phyloP scores from a whole-genome alignment of 2,888 invertebrate species.

The Zhengitettix transpicula region DNA sequence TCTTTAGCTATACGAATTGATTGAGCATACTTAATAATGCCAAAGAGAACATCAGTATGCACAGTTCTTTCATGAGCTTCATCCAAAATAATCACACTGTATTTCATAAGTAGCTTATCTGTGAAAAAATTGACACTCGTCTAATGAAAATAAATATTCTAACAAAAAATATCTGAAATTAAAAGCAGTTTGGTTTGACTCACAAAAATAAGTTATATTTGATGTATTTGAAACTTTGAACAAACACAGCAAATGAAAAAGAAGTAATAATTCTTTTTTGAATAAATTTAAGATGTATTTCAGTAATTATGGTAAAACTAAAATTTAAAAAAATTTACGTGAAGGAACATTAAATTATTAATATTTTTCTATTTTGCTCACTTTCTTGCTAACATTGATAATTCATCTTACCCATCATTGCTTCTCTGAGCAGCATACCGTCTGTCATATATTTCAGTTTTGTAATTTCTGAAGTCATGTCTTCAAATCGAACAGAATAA shows the following conservation, averaged over 20 bases:
- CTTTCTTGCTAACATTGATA: not conserved
- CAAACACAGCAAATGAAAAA: too few relatives aligned
- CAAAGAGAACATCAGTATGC: constrained; percentile 85
- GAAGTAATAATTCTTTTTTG: too few relatives aligned
- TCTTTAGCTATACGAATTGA: constrained; percentile 45
- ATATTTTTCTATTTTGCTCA: not conserved
- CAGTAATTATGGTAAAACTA: too few relatives aligned
- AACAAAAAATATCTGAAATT: too few relatives aligned
- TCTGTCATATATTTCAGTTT: constrained; percentile 87
- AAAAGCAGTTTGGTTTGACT: too few relatives aligned
- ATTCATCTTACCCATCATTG: constrained; percentile 37
- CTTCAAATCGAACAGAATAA: constrained; percentile 82
- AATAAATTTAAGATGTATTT: too few relatives aligned
- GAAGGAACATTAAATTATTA: too few relatives aligned
- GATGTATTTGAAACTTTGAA: too few relatives aligned
- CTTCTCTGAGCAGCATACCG: constrained; percentile 84
- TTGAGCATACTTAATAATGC: constrained; percentile 79
- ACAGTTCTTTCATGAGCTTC: constrained; percentile 93
- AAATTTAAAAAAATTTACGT: too few relatives aligned
- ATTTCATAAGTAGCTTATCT: constrained; percentile 56
- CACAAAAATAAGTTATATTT: too few relatives aligned
- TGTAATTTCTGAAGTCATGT: constrained; percentile 61
- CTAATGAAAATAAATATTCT: too few relatives aligned
- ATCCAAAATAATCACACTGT: constrained; percentile 73
- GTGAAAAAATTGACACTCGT: constrained; percentile 13